These are phyloP conservation scores for Onychostoma macrolepis DNA, from an alignment of 2,113 vertebrate species.

Conservation along the genomic window DNA sequence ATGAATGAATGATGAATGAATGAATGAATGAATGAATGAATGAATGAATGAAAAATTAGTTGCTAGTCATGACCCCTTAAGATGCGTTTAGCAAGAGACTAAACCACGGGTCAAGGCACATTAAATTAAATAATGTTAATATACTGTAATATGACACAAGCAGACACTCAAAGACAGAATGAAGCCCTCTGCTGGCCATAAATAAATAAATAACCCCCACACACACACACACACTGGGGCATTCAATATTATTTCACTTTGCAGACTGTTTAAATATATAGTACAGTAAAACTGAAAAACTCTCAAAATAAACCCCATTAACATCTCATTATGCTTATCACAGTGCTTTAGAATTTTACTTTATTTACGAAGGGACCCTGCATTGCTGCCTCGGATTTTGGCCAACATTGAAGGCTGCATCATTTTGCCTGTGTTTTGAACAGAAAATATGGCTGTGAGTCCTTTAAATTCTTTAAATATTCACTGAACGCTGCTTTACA, in stretches of 20 bases:
- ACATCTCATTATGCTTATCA: background rate
- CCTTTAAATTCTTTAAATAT: background rate
- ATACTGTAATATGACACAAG: background rate
- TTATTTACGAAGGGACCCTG: background rate
- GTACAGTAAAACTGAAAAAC: background rate
- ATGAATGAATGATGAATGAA: too few species aligned
- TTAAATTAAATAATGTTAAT: too few species aligned
- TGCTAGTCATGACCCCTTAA: too few species aligned
- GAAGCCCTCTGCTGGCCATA: background rate
- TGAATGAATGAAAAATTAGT: too few species aligned
- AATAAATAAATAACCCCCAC: too few species aligned
- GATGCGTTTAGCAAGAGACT: too few species aligned
- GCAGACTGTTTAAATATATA: background rate
- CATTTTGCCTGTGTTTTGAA: background rate
- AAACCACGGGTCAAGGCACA: too few species aligned
- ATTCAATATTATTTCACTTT: background rate
- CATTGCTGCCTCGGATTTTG: background rate
- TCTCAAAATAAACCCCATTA: background rate
- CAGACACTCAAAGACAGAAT: background rate
- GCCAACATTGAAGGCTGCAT: background rate
- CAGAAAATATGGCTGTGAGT: background rate
- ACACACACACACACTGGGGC: too few species aligned
- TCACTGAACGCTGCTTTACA: background rate
- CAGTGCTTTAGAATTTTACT: background rate
- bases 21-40: too few species aligned